Evolutionary conservation across 2,113 vertebrate genomes (phyloP), one percentile per base, ranked within the genome.

Genomic region (Lophotis ruficrista): DNA sequence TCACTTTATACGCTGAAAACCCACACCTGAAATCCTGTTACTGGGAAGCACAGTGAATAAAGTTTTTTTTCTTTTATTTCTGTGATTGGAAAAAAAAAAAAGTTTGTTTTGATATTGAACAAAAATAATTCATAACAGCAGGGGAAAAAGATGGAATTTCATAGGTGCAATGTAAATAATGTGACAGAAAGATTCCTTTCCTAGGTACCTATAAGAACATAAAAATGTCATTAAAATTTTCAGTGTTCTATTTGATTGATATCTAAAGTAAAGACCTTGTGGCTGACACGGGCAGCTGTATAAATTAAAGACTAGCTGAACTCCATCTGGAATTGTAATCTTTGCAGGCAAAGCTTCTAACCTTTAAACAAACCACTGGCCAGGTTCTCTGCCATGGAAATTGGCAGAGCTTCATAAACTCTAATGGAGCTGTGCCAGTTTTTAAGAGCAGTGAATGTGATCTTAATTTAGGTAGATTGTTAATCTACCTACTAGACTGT

Each of bases 11-110:
- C 38, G 61, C 86, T 94, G 87, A 93, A 87, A 97, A 92, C 64
- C 68, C 61, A 15, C 57, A 73, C 43, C 94, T 75, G 76, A 96
- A 94, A 96, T 94, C 93, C 68, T 95, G 68, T 88, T 87, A 84
- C 35, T 89, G 72, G 87, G 95, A 96, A 84, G 51, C 20, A 27
- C 8, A 72, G 53, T 27, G 27, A 47, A 53, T 48, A 82, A 77
- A 38, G 25, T 3, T 72, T 31, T 35, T 22, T 78, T 66, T 33
- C 2, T 87, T 72, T 41, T 43, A 38, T 54, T 91, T 69, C 41
- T 90, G 1, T 28, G 47, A 65, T 13, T 68, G 30, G 16, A 41
- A 35, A 53, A 56, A 58, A 33, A 45, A 53, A 56, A 58, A 33
- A 45, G n/a, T 51, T 77, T 58, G 3, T 64, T 27, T 57, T 54